Conservation (phyloP, 2,797 vertebrate genomes). For the Anabacerthia variegaticeps region DNA sequence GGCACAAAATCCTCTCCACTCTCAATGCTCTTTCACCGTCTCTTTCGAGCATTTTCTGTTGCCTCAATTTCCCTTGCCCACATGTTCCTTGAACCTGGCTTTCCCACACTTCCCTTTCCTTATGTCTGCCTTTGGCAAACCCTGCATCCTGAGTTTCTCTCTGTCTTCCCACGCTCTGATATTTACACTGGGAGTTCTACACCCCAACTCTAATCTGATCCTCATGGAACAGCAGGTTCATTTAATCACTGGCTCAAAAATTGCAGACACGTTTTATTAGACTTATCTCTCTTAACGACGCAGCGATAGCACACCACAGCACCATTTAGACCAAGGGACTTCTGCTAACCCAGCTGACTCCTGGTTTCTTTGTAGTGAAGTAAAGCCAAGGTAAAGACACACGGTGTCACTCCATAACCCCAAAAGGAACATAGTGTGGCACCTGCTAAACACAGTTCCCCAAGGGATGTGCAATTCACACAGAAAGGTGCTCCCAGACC, state of each 20-base stretch:
- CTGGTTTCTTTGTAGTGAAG: not conserved
- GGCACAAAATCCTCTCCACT: not conserved
- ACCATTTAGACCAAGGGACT: not conserved
- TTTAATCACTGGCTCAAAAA: conserved; percentile 55
- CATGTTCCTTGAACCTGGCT: not conserved
- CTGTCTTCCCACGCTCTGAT: not conserved
- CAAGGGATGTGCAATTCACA: not conserved
- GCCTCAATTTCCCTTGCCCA: not conserved
- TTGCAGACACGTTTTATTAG: conserved; percentile 45
- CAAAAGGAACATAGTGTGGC: not conserved
- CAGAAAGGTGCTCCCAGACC: not conserved
- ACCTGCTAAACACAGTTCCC: not conserved
- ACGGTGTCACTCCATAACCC: not conserved
- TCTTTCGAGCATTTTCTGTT: not conserved
- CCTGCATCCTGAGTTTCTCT: not conserved
- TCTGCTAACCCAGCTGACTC: not conserved
- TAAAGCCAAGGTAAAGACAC: not conserved
- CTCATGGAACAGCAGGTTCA: conserved; percentile 43
- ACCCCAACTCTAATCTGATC: conserved; percentile 38
- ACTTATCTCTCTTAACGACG: conserved; percentile 5
- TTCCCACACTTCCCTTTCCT: not conserved
- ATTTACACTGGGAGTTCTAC: conserved; percentile 29
- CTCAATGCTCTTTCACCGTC: not conserved
- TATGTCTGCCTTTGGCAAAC: not conserved
- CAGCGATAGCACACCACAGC: not conserved